Base-by-base conservation (phyloP, 1,140 invertebrate genomes). In the Adelges cooleyi region DNA sequence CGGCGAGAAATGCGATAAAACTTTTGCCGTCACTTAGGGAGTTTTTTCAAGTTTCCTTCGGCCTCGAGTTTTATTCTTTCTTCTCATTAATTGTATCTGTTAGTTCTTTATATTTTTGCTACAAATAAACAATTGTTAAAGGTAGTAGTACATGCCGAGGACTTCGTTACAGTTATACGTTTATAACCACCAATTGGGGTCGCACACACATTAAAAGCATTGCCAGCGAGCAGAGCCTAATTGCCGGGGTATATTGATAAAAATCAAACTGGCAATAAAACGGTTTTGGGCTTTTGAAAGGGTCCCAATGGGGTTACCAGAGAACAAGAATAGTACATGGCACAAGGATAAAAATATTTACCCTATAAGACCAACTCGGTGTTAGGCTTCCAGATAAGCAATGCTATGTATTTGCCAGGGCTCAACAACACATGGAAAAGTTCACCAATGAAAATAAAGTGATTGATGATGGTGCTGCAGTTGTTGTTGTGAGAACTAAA, bases 371-470 rank as follows among this genome's bases (percentile, higher is more conserved):
- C 46, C 33, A 25, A 46, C 56, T 29, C 46, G 22, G 29, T 25
- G 17, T 62, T 62, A 46, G 56, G n/a, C 20, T 29, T 48, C 42
- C 56, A 62, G 40, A 62, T 46, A 46, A 62, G 56, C 56, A 62
- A 62, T 62, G 25, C 46, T n/a, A 11, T 46, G 25, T 62, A 20
- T 13, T 27, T 9, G 6, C 6, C 36, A 13, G 18, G 23, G 53
- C 22, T 46, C 42, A 6, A 38, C 29, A 62, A 44, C 56, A 62
- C 46, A 62, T 62, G 56, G 56, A 44, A 62, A 62, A 62, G 40
- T 48, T 62, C 46, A 62, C 22, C 42, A 23, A 15, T 25, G 40
- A 42, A n/a, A n/a, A 62, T 62, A 62, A 62, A 44, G 53, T 59
- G 53, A 59, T 59, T 59, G 53, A 59, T 54, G 52, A 54, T 59